Base-by-base conservation (phyloP, 2,888 invertebrate species). In the Thalpophila matura region DNA sequence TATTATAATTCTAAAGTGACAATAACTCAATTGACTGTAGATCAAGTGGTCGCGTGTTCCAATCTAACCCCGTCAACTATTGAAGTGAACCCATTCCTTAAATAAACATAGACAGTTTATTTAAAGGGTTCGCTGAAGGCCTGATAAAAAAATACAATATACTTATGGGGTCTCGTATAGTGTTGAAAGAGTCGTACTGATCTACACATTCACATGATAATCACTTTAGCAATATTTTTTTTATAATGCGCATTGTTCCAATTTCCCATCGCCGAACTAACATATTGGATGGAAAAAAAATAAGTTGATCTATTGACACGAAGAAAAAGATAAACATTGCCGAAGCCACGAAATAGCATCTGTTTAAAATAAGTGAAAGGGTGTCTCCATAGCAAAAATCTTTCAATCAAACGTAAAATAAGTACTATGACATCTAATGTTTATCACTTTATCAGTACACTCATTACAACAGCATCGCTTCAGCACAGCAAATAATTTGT, bases 11-110 rank as follows among this genome's bases (percentile, higher is more conserved):
- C 6, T n/a, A 46, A 61, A 35, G 22, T 7, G 31, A 24, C 33
- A 37, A 62, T 37, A 53, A 10, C 20, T 37, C 10, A 16, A 37
- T 49, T 35, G 26, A 35, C 24, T 20, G 33, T 9, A 24, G 37
- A 49, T 71, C 43, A 63, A 63, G 54, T 63, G 49, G 67, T 63
- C 67, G 63, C 54, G 64, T 71, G 71, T 55, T 45, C 37, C 16
- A 16, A 70, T 54, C 43, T 29, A 37, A 35, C 43, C 47, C 70
- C 27, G 12, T 18, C 33, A 46, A 35, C 29, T 43, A 24, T 43
- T 12, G 16, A n/a, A 54, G 27, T 33, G 24, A 43, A 70, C 33
- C 63, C 64, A 50, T 63, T 40, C 47, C 33, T n/a, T 3, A 46
- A 31, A 67, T 35, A 67, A 67, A 67, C 45, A 54, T 18, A 10